Evolutionary conservation across 2,888 invertebrate species (phyloP), one percentile per base, ranked within the genome.

Genomic region (Apantesis nais): DNA sequence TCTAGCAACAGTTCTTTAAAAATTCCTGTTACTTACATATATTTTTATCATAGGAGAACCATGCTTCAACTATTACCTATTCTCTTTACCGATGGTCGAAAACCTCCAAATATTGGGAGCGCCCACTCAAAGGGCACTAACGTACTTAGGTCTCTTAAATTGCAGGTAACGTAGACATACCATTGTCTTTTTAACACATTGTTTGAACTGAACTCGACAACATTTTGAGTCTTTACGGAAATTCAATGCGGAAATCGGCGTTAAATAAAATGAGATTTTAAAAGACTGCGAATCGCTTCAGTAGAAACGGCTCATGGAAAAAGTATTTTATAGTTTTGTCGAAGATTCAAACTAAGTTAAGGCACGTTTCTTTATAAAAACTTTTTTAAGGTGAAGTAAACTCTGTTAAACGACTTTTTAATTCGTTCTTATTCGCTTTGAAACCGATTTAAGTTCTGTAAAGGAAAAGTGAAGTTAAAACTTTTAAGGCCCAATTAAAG

Each of bases 331-430:
- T 82, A 81, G 81, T 82, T 82, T 72, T 31, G 25, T 2, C 66
- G 37, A 71, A 73, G 74, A 78, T 74, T 72, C 70, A 55, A 72
- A 76, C 74, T 76, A 72, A 78, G 83, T 82, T 82, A 71, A 70
- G 66, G 75, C 73, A 75, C 74, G 75, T 81, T 82, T 82, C 81
- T 74, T 78, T 75, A n/a, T 9, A 62, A 66, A 22, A 73, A 81
- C 85, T 79, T 85, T 85, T 86, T 84, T 78, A 86, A 76, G 78
- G 76, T 74, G 39, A 76, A 83, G 78, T 74, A 75, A 85, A 86
- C 85, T 77, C 85, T 82, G 69, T 58, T 62, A 19, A 83, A 83
- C 77, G 84, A 81, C 78, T 84, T 84, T 83, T 84, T 85, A 84
- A 85, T 84, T 78, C 74, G 71, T 81, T 85, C 84, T 83, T 80